Conservation (phyloP, 2,797 vertebrate species). For the Sciurus carolinensis region DNA sequence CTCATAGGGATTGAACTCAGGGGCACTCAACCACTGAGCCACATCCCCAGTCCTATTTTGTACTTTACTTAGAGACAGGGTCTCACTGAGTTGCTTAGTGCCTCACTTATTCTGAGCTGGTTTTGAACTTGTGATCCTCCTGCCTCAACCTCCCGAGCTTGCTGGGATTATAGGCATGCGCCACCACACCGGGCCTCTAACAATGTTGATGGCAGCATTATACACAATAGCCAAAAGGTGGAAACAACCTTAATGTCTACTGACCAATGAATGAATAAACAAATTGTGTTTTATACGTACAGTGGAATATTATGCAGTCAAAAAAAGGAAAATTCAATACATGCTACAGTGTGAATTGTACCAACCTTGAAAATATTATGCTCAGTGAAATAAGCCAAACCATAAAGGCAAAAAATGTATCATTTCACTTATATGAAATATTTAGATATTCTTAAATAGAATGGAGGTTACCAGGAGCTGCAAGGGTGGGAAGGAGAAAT, state of each 20-base stretch:
- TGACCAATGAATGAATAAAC: not conserved
- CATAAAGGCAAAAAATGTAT: not conserved
- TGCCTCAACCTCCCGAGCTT: too few relatives aligned
- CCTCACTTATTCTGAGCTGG: too few relatives aligned
- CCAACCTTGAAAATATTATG: not conserved
- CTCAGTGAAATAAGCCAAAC: not conserved
- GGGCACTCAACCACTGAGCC: too few relatives aligned
- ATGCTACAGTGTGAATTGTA: not conserved
- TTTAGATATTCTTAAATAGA: not conserved
- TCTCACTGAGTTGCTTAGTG: too few relatives aligned
- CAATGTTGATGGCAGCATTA: not conserved
- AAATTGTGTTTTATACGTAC: accelerated
- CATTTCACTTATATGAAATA: not conserved
- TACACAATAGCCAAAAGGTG: not conserved
- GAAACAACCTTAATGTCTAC: not conserved
- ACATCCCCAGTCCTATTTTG: too few relatives aligned
- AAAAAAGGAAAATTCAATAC: not conserved
- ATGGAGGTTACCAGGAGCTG: not conserved
- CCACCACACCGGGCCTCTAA: too few relatives aligned
- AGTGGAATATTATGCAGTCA: not conserved
- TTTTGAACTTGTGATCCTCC: too few relatives aligned
- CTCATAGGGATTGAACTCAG: not conserved
- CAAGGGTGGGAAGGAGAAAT: not conserved
- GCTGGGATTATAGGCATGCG: too few relatives aligned
- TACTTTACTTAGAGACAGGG: too few relatives aligned